Base-by-base conservation (phyloP, 2,797 vertebrate species). In the Tinamus major region DNA sequence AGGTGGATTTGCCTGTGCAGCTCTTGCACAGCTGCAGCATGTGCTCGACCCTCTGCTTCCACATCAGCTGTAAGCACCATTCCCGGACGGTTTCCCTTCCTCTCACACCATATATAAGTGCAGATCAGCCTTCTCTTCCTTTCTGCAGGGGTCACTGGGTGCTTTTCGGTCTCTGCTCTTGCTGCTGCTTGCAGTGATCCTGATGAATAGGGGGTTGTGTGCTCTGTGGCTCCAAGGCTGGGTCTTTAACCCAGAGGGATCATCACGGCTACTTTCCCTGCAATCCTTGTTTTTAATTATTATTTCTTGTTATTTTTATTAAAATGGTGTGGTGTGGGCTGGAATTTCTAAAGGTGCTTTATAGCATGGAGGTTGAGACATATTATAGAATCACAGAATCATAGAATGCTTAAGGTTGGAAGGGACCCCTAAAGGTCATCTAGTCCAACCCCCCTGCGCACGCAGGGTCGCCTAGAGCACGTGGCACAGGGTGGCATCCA, bases 251-350 rank as follows among this genome's bases (percentile, higher is more conserved):
- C 49, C 74, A 26, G 15, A 56, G 20, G 56, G 33, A 53, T 64
- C 19, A 33, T 19, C 56, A 5, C 2, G 0, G 39, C 18, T 0
- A 1, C 65, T 16, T 70, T 76, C 31, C 14, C 39, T n/a, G 11
- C 46, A 48, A 23, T 44, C 46, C 21, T 48, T 48, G 46, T 7
- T 24, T 48, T 49, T 24, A 49, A 24, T 49, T 49, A 13, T 49
- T 49, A 49, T 24, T 49, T 49, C 23, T 49, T 49, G 23, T 49
- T 49, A 24, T 49, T 27, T 51, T 39, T 39, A n/a, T 49, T 67
- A 51, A 68, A 72, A 33, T 49, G 6, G 35, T 42, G 41, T 70
- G 4, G 8, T 85, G 61, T 24, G 48, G n/a, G 20, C 56, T 56
- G 24, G 58, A 77, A 72, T 24, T 81, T 42, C 37, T 77, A 51